Evolutionary conservation across 2,888 invertebrate genomes (phyloP).

Genomic region (Teleogryllus oceanicus): DNA sequence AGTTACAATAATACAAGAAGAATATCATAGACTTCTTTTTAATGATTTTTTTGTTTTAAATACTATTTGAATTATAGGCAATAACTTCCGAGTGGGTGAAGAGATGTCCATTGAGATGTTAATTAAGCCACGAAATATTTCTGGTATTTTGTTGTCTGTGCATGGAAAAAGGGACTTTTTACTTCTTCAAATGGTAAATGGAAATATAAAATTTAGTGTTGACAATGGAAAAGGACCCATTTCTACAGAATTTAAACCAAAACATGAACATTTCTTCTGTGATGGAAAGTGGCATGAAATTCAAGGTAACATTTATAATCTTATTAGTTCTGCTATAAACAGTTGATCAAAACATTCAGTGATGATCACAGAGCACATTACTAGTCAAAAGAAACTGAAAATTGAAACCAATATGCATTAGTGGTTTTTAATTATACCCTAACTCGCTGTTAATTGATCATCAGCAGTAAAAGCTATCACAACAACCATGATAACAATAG

Average conservation of each 20-base stretch:
- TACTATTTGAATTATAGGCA: constrained; percentile 50
- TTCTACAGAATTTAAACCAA: constrained; percentile 65
- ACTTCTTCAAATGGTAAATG: constrained; percentile 82
- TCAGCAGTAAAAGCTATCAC: no score
- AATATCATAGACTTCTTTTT: no score
- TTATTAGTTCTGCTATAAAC: no score
- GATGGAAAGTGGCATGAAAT: constrained; percentile 95
- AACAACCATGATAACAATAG: no score
- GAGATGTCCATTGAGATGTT: constrained; percentile 78
- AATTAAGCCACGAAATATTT: constrained; percentile 77
- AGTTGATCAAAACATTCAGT: no score
- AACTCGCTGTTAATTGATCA: no score
- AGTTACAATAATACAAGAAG: no score
- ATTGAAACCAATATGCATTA: no score
- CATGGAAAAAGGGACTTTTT: constrained; percentile 80
- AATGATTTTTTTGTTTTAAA: no score
- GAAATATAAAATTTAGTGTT: constrained; percentile 76
- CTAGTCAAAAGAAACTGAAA: no score
- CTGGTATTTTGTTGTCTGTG: constrained; percentile 82
- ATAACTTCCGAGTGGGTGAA: constrained; percentile 74
- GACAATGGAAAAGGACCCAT: constrained; percentile 81
- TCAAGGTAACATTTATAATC: constrained; percentile 53
- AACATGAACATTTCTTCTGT: constrained; percentile 70
- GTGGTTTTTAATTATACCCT: no score
- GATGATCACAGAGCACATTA: no score